Evolutionary conservation across 2,113 vertebrate species (phyloP).

Genomic region (Pluvialis apricaria): DNA sequence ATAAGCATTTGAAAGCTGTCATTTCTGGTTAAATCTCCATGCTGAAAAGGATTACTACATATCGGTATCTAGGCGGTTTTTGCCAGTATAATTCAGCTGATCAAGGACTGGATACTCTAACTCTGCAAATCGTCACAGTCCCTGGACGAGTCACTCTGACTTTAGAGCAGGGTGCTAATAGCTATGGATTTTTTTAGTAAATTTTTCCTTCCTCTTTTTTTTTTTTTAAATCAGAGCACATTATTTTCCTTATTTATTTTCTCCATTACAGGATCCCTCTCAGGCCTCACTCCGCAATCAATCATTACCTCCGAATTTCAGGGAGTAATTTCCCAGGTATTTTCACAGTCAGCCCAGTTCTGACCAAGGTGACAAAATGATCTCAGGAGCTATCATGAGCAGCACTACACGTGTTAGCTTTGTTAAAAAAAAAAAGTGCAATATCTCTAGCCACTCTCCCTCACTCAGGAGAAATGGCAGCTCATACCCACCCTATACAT

Average conservation of each 20-base stretch:
- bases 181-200: not conserved
- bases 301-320: not conserved
- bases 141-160: not conserved
- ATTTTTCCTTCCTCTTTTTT: not conserved
- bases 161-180: not conserved
- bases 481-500: not conserved
- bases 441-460: not conserved
- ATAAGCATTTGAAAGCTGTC: slow-evolving; percentile 25
- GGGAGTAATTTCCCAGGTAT: not conserved
- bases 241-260: not conserved
- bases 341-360: not conserved
- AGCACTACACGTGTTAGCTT: not conserved
- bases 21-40: not conserved
- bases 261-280: not conserved
- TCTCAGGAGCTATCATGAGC: not conserved
- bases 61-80: not conserved
- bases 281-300: not conserved
- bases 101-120: not conserved
- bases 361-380: not conserved
- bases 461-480: not conserved
- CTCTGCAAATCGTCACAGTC: not conserved
- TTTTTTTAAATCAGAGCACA: not conserved
- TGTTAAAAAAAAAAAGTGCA: not conserved
- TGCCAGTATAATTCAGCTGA: not conserved
- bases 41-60: slow-evolving; percentile 10